phyloP scores from a whole-genome alignment of 2,797 vertebrate species.

The Pelobates cultripes region DNA sequence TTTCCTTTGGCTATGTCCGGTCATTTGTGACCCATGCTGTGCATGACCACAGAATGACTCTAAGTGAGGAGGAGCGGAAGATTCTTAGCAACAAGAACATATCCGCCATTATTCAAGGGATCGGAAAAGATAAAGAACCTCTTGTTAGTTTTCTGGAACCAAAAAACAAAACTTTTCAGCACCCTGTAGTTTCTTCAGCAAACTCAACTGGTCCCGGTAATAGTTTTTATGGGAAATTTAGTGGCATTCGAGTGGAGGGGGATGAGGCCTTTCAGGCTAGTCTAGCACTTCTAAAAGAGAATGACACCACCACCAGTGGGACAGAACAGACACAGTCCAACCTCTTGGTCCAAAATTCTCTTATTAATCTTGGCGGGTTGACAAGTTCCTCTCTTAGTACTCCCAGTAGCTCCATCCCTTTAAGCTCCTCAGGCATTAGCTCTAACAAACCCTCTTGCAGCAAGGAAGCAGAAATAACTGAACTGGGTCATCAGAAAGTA shows the following conservation, averaged over 20 bases:
- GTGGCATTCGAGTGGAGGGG: constrained; percentile 94
- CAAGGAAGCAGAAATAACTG: constrained; percentile 71
- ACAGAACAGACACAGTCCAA: constrained; percentile 71
- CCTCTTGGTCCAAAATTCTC: constrained; percentile 79
- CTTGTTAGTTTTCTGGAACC: constrained; percentile 99
- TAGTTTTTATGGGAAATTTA: constrained; percentile 98
- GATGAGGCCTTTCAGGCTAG: constrained; percentile 80
- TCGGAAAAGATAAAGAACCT: constrained; percentile 99
- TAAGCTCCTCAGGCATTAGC: constrained; percentile 79
- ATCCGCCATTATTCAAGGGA: constrained; percentile 99
- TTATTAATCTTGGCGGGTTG: constrained; percentile 89
- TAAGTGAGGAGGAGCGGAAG: constrained; percentile 95
- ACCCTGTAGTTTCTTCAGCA: constrained; percentile 86
- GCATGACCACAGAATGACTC: constrained; percentile 98
- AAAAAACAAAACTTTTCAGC: constrained; percentile 96
- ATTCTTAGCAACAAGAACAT: constrained; percentile 97
- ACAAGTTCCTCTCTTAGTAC: constrained; percentile 81
- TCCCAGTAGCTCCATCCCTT: constrained; percentile 90
- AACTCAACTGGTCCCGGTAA: constrained; percentile 93
- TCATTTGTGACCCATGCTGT: constrained; percentile 98
- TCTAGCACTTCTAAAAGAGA: constrained; percentile 71
- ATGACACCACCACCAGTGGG: constrained; percentile 64
- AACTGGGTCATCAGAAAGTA: constrained; percentile 69
- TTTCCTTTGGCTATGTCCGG: constrained; percentile 97
- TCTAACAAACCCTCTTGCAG: constrained; percentile 89